These are phyloP conservation scores for Paramormyrops hopkinsi DNA, from an alignment of 2,797 vertebrate genomes.

Conservation along the genomic window DNA sequence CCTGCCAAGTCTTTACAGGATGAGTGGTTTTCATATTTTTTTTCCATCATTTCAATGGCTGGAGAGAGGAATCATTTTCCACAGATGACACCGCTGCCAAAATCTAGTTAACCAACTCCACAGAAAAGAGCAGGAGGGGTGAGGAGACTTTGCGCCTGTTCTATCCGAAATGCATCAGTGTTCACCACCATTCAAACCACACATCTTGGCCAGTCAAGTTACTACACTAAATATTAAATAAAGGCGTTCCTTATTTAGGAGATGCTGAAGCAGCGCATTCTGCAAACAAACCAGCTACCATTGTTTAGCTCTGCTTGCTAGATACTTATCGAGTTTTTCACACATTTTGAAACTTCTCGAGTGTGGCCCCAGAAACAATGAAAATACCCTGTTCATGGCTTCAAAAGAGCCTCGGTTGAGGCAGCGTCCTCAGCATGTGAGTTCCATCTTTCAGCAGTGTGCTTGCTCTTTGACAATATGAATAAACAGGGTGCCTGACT, in stretches of 20 bases:
- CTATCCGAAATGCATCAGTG: not conserved
- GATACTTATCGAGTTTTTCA: not conserved
- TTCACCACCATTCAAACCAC: not conserved
- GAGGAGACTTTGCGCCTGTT: not conserved
- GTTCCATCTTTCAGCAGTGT: not conserved
- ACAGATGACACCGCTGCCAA: not conserved
- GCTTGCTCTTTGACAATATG: not conserved
- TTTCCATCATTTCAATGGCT: not conserved
- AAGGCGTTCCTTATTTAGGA: not conserved
- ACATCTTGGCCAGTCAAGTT: not conserved
- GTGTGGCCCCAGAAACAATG: not conserved
- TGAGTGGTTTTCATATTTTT: not conserved
- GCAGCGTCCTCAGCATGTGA: not conserved
- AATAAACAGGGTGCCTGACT: not conserved
- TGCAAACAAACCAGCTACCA: not conserved
- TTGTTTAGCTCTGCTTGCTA: not conserved
- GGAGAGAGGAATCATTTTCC: not conserved
- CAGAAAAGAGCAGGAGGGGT: not conserved
- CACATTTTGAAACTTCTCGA: not conserved
- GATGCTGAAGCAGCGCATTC: not conserved
- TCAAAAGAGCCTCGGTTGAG: not conserved
- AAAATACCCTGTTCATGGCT: not conserved
- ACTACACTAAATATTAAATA: not conserved
- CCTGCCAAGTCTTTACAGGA: not conserved
- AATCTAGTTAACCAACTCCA: not conserved